A percentile compares a stretch with the other conserved stretches of the same genome.
Conservation (phyloP, 2,888 invertebrate genomes). For the Chromoteleia sp. region DNA sequence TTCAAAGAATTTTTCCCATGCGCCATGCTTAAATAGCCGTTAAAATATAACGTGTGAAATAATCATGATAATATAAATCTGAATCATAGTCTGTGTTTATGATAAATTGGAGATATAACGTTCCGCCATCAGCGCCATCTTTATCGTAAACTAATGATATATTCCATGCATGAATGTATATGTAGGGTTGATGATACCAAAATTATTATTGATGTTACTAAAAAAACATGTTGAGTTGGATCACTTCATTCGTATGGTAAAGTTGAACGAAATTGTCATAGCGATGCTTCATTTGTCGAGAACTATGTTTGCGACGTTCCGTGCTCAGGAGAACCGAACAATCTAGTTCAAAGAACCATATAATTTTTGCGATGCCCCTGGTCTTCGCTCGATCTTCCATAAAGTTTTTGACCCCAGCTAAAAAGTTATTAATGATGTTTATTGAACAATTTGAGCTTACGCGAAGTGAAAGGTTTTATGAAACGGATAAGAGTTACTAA, state of each 20-base stretch:
- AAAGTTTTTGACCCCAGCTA: not conserved
- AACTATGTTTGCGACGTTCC: slow-evolving; percentile 72
- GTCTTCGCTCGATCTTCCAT: not conserved
- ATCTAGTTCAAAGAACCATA: no score
- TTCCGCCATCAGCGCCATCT: slow-evolving; percentile 12
- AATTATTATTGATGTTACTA: slow-evolving; percentile 24
- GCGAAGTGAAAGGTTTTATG: slow-evolving; percentile 11
- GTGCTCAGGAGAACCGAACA: slow-evolving; percentile 76
- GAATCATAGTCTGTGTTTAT: slow-evolving; percentile 5
- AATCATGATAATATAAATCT: slow-evolving; percentile 6
- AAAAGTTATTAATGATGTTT: slow-evolving; percentile 8
- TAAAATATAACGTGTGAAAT: slow-evolving; percentile 1
- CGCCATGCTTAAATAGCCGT: not conserved
- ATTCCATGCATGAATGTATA: slow-evolving; percentile 28
- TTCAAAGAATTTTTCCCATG: not conserved
- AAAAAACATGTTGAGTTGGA: not conserved
- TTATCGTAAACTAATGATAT: slow-evolving; percentile 20
- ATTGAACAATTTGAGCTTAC: slow-evolving; percentile 20
- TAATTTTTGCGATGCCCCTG: no score
- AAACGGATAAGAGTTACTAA: slow-evolving; percentile 5
- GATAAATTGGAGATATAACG: not conserved
- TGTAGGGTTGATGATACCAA: slow-evolving; percentile 10
- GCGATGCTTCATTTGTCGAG: slow-evolving; percentile 15
- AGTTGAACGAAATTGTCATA: no score
- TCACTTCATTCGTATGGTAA: no score